phyloP scores from a whole-genome alignment of 2,113 vertebrate species.

The Engystomops pustulosus region DNA sequence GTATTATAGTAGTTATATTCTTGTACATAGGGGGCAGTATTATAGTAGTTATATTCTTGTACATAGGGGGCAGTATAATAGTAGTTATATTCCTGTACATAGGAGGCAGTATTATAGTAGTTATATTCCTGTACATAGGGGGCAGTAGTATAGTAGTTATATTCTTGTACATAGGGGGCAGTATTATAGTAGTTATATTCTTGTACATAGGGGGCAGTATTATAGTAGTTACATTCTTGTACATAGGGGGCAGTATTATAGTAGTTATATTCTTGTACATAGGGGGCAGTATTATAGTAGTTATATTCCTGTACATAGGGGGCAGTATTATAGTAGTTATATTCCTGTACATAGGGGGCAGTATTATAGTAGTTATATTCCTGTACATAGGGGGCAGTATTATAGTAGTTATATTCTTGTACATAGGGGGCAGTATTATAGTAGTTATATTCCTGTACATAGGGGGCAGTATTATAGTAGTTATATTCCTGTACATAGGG shows the following conservation, averaged over 20 bases:
- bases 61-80: not conserved
- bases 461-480: constrained; percentile 5
- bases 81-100: constrained; percentile 7
- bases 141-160: constrained; percentile 7
- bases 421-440: no score
- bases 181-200: constrained; percentile 10
- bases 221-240: constrained; percentile 17
- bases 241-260: not conserved
- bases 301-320: constrained; percentile 2
- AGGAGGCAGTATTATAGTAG: constrained; percentile 2
- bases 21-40: constrained; percentile 4
- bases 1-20: constrained; percentile 15
- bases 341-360: no score
- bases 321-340: no score
- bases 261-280: not conserved
- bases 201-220: constrained; percentile 4
- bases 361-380: no score
- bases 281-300: not conserved
- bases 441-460: not conserved
- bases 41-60: constrained; percentile 20
- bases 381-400: no score
- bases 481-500: not conserved
- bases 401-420: no score
- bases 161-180: not conserved
- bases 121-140: not conserved